Percentiles rank a stretch among this genome's conserved stretches.
Conservation (phyloP, 1,140 invertebrate genomes). For the Drosophila lacertosa region DNA sequence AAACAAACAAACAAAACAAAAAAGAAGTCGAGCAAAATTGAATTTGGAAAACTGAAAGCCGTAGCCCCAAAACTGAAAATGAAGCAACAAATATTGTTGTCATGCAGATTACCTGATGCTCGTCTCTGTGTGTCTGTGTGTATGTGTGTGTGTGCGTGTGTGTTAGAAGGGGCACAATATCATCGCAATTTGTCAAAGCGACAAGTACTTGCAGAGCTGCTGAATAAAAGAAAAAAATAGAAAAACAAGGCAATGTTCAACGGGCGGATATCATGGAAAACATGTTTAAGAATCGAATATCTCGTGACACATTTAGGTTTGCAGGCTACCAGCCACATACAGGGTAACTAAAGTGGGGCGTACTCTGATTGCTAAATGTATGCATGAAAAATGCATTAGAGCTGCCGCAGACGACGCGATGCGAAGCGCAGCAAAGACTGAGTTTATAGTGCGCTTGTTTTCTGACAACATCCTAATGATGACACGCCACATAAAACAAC, state of each 20-base stretch:
- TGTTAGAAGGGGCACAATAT: slow-evolving; percentile 2
- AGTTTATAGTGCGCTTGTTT: slow-evolving; percentile 58
- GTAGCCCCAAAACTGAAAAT: slow-evolving; percentile 12
- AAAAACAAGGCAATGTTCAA: slow-evolving; percentile 38
- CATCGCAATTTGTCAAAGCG: slow-evolving; percentile 73
- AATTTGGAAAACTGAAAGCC: slow-evolving; percentile 13
- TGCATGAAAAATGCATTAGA: slow-evolving; percentile 79
- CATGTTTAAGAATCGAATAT: too few species aligned
- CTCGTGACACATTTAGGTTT: too few species aligned
- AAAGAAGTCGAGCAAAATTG: neutral
- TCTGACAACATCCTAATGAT: slow-evolving; percentile 69
- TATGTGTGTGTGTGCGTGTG: slow-evolving; percentile 5
- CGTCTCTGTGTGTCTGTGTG: slow-evolving; percentile 12
- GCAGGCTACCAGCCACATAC: too few species aligned
- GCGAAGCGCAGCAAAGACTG: slow-evolving; percentile 14
- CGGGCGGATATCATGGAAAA: slow-evolving; percentile 1
- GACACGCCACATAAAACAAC: slow-evolving; percentile 65
- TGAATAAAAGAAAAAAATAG: too few species aligned
- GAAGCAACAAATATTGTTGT: slow-evolving; percentile 46
- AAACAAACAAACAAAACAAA: neutral
- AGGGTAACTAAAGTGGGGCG: slow-evolving; percentile 53
- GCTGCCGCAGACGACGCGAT: slow-evolving; percentile 40
- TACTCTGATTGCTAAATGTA: slow-evolving; percentile 73
- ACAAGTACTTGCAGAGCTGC: slow-evolving; percentile 47
- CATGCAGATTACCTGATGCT: slow-evolving; percentile 70